Evolutionary conservation across 2,797 vertebrate species (phyloP), one percentile per base, ranked within the genome.

Genomic region (Poeciliopsis turneri): DNA sequence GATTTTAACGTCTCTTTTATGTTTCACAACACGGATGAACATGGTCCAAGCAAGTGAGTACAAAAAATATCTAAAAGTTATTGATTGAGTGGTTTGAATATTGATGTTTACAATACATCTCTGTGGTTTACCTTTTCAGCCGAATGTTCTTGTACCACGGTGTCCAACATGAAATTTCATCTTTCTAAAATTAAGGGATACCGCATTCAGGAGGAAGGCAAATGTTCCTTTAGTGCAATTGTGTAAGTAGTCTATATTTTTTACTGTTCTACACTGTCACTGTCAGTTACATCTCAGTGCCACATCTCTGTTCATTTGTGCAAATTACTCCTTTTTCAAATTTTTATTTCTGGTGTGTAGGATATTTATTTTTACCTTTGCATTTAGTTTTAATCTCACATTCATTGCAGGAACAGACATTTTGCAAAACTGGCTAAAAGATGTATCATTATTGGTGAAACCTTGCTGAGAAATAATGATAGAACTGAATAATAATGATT

Each of bases 41-140:
- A 9, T 36, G 1, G 77, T 72, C 73, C 25, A 73, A 11, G 72
- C 90, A 76, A 41, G 94, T 95, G 64, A 93, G 94, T 93, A 78
- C 20, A 47, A 16, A 10, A 78, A 25, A 30, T 23, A 25, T 23
- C 0, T 28, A 33, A 3, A 2, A 41, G n/a, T 45, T 0, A 43
- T 71, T 15, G 0, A 59, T 5, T 39, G 1, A 76, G 23, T 46
- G 15, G 0, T 72, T 0, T 12, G 43, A 79, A 15, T 73, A 68
- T 49, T 16, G 23, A 59, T 0, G 15, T 55, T 47, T 66, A 61
- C 66, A 57, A 20, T 72, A 33, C 66, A 20, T 77, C 4, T 73
- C 2, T 46, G 0, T 83, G 3, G 82, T 33, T 86, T 10, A 82
- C 3, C 41, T 73, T 9, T 91, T 78, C 45, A 95, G 93, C 0